These are phyloP conservation scores for Blastobasis lacticolella DNA, from an alignment of 2,888 invertebrate genomes.

Conservation along the genomic window DNA sequence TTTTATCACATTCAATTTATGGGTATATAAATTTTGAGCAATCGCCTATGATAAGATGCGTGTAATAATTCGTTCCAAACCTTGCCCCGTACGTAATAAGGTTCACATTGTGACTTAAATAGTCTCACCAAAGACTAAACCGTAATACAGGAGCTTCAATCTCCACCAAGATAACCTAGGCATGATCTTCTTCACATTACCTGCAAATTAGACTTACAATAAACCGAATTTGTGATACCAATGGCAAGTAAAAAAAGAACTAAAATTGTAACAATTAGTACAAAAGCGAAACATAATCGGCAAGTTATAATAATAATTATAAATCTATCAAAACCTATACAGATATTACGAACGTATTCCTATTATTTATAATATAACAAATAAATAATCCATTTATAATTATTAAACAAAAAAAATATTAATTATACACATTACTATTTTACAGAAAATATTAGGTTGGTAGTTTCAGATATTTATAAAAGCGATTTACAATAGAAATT, in stretches of 20 bases:
- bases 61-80: constrained; percentile 6
- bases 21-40: constrained; percentile 51
- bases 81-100: too few species aligned
- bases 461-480: too few species aligned
- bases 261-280: constrained; percentile 15
- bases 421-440: constrained; percentile 45
- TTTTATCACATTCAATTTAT: constrained; percentile 32
- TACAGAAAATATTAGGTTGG: constrained; percentile 23
- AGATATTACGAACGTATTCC: constrained; percentile 37
- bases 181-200: neutral
- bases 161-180: too few species aligned
- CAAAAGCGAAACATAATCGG: constrained; percentile 43
- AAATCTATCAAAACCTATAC: constrained; percentile 38
- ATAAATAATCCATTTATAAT: constrained; percentile 50
- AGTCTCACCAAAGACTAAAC: too few species aligned
- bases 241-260: constrained; percentile 43
- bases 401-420: constrained; percentile 32
- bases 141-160: too few species aligned
- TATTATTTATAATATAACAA: constrained; percentile 31
- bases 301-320: constrained; percentile 37
- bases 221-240: constrained; percentile 41
- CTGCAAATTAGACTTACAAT: constrained; percentile 3
- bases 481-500: constrained; percentile 37
- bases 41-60: constrained; percentile 19
- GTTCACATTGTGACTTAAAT: too few species aligned